Conservation (phyloP, 2,888 invertebrate genomes). For the Ophion ellenae region DNA sequence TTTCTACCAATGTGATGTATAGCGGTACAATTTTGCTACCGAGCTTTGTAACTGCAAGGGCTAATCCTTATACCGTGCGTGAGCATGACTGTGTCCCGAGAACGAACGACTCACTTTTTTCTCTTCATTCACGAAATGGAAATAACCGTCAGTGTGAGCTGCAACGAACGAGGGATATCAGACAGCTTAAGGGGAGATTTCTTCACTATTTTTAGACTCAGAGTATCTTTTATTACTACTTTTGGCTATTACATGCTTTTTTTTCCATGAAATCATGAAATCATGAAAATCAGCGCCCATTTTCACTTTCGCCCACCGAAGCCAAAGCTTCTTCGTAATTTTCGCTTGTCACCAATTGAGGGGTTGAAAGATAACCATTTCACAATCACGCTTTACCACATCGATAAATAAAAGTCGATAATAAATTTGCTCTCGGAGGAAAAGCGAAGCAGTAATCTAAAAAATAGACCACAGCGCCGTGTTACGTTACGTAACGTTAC, state of each 20-base stretch:
- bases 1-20: constrained; percentile 42
- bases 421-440: background rate
- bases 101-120: background rate
- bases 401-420: too few relatives aligned
- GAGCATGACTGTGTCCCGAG: background rate
- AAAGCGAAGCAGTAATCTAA: background rate
- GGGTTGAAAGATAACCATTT: too few relatives aligned
- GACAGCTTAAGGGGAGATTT: too few relatives aligned
- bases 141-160: background rate
- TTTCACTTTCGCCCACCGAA: too few relatives aligned
- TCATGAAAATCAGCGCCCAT: too few relatives aligned
- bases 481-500: background rate
- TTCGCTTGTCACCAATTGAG: too few relatives aligned
- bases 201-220: too few relatives aligned
- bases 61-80: background rate
- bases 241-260: too few relatives aligned
- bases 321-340: too few relatives aligned
- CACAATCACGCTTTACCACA: too few relatives aligned
- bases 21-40: constrained; percentile 24
- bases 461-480: background rate
- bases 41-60: constrained; percentile 11
- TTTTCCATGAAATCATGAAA: too few relatives aligned
- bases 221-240: too few relatives aligned
- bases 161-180: background rate
- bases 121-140: background rate